Evolutionary conservation across 2,888 invertebrate genomes (phyloP).

Genomic region (Phoenoteleia sp.): DNA sequence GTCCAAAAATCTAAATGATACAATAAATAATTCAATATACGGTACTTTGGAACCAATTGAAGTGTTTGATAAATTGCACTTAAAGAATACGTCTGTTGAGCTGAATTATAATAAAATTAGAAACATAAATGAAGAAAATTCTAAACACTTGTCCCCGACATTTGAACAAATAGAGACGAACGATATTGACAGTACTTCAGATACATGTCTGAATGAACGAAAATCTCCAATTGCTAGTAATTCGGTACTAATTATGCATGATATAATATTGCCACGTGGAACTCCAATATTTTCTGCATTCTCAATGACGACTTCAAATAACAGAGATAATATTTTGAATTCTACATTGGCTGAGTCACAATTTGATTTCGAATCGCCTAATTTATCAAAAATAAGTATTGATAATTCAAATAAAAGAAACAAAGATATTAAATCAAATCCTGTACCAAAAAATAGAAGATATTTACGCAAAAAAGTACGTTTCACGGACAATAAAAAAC

Average conservation of each 20-base stretch:
- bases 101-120: neutral
- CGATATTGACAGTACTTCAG: neutral
- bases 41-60: too few relatives aligned
- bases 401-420: neutral
- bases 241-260: neutral
- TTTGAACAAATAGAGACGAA: neutral
- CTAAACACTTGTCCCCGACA: neutral
- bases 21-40: too few relatives aligned
- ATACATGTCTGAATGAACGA: neutral
- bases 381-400: neutral
- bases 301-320: neutral
- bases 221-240: neutral
- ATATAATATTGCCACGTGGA: neutral
- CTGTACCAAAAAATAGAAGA: neutral
- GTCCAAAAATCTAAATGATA: too few relatives aligned
- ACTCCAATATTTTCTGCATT: neutral
- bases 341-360: neutral
- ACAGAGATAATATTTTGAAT: neutral
- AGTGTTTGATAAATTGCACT: too few relatives aligned
- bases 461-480: neutral
- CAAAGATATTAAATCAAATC: neutral
- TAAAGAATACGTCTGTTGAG: too few relatives aligned
- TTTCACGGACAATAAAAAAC: neutral
- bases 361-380: neutral
- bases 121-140: neutral